Evolutionary conservation across 2,888 invertebrate species (phyloP).

Genomic region (Heliconius charithonia): DNA sequence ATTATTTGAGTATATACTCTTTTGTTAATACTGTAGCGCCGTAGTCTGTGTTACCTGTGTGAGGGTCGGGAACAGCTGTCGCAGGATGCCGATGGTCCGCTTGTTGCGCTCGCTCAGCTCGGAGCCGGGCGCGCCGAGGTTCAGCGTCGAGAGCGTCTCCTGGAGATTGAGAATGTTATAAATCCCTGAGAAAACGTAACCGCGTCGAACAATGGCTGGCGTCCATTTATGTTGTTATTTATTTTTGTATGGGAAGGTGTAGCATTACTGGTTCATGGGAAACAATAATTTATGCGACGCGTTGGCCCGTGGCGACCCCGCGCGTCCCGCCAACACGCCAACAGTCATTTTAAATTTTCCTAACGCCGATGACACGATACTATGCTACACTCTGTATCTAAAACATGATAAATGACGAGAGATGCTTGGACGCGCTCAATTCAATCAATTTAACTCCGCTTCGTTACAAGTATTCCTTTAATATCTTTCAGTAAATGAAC

Average conservation of each 20-base stretch:
- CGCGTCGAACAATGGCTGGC: constrained; percentile 1
- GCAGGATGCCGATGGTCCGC: constrained; percentile 89
- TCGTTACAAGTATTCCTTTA: neutral
- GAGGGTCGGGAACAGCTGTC: constrained; percentile 88
- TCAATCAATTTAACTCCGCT: neutral
- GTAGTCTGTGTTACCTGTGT: constrained; percentile 85
- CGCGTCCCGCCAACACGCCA: neutral
- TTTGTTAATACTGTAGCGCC: neutral
- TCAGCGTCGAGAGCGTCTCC: constrained; percentile 87
- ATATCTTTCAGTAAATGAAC: neutral
- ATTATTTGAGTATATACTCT: neutral
- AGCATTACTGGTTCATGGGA: constrained; percentile 26
- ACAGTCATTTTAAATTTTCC: neutral
- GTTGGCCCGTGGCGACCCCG: constrained; percentile 24
- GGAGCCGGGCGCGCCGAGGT: constrained; percentile 86
- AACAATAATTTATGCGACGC: constrained; percentile 21
- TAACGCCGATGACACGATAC: neutral
- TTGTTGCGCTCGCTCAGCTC: constrained; percentile 88
- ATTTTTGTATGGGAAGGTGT: constrained; percentile 22
- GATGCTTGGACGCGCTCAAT: neutral
- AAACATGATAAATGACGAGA: no score
- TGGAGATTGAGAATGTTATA: constrained; percentile 60
- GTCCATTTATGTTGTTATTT: constrained; percentile 9
- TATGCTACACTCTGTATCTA: no score
- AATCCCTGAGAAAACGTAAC: neutral